Percentiles rank a stretch among this genome's conserved stretches.
These are phyloP conservation scores for Pedicia rivosa DNA, from an alignment of 2,888 invertebrate genomes.

Conservation along the genomic window DNA sequence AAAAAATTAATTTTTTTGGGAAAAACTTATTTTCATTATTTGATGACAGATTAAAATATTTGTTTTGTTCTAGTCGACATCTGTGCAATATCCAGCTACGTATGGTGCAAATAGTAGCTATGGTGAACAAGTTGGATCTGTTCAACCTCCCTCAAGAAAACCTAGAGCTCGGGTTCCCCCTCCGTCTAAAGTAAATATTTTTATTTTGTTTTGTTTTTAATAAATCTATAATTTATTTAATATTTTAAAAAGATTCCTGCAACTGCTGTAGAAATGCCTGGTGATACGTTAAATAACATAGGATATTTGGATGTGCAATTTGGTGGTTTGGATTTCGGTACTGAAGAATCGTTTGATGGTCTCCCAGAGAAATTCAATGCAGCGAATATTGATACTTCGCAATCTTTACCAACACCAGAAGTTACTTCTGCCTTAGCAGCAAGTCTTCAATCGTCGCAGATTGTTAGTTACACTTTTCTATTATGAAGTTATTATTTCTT, in stretches of 20 bases:
- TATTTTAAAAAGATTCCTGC: conserved; percentile 72
- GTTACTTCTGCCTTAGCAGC: conserved; percentile 16
- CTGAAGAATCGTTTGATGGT: conserved; percentile 29
- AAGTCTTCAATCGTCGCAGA: conserved; percentile 27
- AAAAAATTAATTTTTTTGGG: too few relatives aligned
- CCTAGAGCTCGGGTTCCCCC: conserved; percentile 64
- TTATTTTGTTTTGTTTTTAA: neutral
- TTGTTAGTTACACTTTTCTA: too few relatives aligned
- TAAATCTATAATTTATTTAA: conserved; percentile 1
- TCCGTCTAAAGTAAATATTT: conserved; percentile 52
- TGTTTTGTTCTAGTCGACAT: conserved; percentile 18
- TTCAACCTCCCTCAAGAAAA: conserved; percentile 30
- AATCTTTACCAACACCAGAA: too few relatives aligned
- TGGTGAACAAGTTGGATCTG: conserved; percentile 18
- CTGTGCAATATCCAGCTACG: conserved; percentile 25
- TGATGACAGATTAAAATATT: too few relatives aligned
- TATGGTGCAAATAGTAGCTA: conserved; percentile 25
- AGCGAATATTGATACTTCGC: conserved; percentile 23
- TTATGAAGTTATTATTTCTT: neutral
- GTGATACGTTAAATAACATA: conserved; percentile 56
- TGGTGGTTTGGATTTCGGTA: conserved; percentile 67
- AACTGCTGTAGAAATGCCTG: conserved; percentile 94
- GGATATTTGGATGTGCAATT: conserved; percentile 85
- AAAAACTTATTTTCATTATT: conserved; percentile 15
- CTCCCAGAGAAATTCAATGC: conserved; percentile 29